Conservation (phyloP, 2,113 vertebrate species). For the Malurus alboscapulatus region DNA sequence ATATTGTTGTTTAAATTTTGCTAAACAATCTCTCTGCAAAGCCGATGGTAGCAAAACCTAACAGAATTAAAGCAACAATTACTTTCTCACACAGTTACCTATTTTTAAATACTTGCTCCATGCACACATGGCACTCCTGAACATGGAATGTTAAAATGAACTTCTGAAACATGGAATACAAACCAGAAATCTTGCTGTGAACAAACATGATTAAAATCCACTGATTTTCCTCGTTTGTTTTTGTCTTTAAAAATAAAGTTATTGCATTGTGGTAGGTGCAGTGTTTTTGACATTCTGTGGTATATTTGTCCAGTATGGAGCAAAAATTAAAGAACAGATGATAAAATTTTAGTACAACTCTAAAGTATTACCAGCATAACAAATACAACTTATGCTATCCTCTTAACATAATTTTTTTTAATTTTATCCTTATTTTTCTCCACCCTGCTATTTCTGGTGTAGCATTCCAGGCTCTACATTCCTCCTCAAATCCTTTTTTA, state of each 20-base stretch:
- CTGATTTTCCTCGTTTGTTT: fast-evolving
- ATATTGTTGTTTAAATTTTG: not conserved
- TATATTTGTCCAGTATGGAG: not conserved
- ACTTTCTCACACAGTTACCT: not conserved
- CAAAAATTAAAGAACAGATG: not conserved
- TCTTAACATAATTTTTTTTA: not conserved
- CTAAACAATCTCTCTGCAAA: not conserved
- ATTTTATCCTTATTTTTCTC: not conserved
- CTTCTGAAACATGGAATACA: not conserved
- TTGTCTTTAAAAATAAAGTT: not conserved
- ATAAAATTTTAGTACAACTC: not conserved
- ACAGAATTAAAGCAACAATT: not conserved
- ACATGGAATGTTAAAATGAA: not conserved
- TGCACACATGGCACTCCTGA: not conserved
- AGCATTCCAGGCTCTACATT: not conserved
- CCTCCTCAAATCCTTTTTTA: not conserved
- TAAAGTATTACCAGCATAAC: not conserved
- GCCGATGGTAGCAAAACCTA: not conserved
- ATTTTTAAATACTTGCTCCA: not conserved
- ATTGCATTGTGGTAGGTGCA: not conserved
- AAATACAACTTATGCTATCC: not conserved
- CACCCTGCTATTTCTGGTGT: not conserved
- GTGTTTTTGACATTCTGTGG: not conserved
- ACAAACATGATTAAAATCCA: not conserved
- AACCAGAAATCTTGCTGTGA: not conserved